phyloP scores from a whole-genome alignment of 2,888 invertebrate genomes.

The Belgica antarctica region DNA sequence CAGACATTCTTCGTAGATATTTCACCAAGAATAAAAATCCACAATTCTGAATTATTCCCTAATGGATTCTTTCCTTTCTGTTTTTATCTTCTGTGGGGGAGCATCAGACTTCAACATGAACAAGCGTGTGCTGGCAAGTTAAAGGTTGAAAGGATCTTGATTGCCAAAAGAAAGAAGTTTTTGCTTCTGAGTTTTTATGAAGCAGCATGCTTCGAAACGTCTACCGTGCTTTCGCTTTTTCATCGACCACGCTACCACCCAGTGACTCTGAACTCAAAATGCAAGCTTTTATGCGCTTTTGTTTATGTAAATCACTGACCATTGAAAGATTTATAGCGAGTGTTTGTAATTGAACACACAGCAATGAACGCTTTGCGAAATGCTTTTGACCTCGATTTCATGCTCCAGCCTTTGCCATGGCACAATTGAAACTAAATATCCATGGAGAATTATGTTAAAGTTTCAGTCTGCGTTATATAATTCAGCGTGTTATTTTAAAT shows the following conservation, averaged over 20 bases:
- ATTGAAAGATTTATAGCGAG: slow-evolving; percentile 29
- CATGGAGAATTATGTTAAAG: slow-evolving; percentile 5
- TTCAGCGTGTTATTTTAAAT: background rate
- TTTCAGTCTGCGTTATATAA: background rate
- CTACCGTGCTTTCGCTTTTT: no score
- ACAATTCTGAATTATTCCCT: background rate
- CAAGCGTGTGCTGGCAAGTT: background rate
- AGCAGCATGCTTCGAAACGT: background rate
- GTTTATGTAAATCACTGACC: slow-evolving; percentile 20
- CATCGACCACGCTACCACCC: no score
- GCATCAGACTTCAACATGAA: no score
- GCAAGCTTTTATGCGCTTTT: background rate
- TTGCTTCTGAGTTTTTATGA: background rate
- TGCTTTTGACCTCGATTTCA: slow-evolving; percentile 35
- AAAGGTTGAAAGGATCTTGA: background rate
- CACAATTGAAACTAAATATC: slow-evolving; percentile 24
- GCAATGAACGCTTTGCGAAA: background rate
- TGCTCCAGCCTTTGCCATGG: background rate
- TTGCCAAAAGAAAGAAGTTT: background rate
- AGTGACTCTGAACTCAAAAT: no score
- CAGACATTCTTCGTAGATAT: background rate
- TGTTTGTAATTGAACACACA: background rate
- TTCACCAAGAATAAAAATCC: background rate
- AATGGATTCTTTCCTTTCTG: slow-evolving; percentile 8
- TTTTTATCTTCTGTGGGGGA: background rate